A percentile compares a stretch with the other conserved stretches of the same genome.
These are phyloP conservation scores for Melinaea marsaeus DNA, from an alignment of 2,888 invertebrate species.

Conservation along the genomic window DNA sequence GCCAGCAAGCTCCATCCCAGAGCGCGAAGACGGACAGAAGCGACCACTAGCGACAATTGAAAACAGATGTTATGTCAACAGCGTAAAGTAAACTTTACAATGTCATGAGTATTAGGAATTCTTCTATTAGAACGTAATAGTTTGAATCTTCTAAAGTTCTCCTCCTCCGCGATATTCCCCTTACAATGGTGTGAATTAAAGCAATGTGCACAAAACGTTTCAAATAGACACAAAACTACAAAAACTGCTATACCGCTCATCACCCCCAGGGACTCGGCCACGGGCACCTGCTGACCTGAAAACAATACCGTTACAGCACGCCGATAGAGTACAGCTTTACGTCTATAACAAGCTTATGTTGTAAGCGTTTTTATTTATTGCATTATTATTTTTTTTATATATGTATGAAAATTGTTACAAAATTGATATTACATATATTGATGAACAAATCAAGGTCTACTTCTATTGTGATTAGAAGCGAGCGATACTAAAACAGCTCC, in stretches of 20 bases:
- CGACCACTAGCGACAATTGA: constrained; percentile 32
- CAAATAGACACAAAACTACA: constrained; percentile 48
- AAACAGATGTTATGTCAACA: constrained; percentile 14
- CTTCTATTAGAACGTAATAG: constrained; percentile 1
- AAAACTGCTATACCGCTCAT: constrained; percentile 62
- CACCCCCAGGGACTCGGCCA: constrained; percentile 70
- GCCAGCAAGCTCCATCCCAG: constrained; percentile 71
- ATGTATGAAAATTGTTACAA: too few species aligned
- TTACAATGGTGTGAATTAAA: neutral
- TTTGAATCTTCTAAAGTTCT: too few species aligned
- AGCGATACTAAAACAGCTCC: neutral
- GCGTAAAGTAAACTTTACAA: constrained; percentile 21
- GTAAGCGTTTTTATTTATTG: too few species aligned
- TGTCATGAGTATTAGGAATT: constrained; percentile 28
- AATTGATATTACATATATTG: too few species aligned
- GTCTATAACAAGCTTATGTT: neutral
- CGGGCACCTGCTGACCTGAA: constrained; percentile 74
- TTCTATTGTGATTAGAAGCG: too few species aligned
- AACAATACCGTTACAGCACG: constrained; percentile 35
- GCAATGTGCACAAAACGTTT: constrained; percentile 31
- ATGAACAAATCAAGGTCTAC: too few species aligned
- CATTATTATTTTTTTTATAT: too few species aligned
- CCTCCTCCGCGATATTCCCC: neutral
- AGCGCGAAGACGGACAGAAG: constrained; percentile 55
- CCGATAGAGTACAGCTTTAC: neutral